These are phyloP conservation scores for Poecilia velifera DNA, from an alignment of 2,797 vertebrate genomes.

Conservation along the genomic window DNA sequence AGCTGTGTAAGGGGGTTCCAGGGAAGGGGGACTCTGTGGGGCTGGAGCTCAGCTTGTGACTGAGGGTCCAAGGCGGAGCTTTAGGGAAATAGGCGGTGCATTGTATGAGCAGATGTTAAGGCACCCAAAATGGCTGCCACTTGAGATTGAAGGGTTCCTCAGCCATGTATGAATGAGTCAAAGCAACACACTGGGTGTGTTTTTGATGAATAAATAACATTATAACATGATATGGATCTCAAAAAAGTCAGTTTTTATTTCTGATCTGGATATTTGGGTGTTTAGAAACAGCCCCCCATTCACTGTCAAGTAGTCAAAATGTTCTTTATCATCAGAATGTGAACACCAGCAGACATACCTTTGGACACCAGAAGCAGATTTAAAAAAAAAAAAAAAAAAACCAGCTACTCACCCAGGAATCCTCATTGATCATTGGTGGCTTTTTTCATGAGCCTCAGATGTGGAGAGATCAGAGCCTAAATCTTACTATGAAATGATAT, in stretches of 20 bases:
- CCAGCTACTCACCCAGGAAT: constrained; percentile 62
- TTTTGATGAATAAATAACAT: background rate
- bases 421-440: constrained; percentile 73
- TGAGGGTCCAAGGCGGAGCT: background rate
- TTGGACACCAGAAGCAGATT: constrained; percentile 67
- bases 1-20: background rate
- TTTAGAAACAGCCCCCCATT: constrained; percentile 41
- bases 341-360: constrained; percentile 51
- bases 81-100: background rate
- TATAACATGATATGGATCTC: background rate
- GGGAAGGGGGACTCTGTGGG: no score
- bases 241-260: constrained; percentile 16
- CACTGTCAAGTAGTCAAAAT: constrained; percentile 51
- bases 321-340: constrained; percentile 45
- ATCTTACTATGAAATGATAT: constrained; percentile 70
- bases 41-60: background rate
- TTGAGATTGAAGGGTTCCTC: background rate
- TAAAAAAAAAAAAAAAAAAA: background rate
- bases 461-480: constrained; percentile 70
- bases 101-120: background rate
- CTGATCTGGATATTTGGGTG: constrained; percentile 46
- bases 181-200: background rate
- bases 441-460: constrained; percentile 71
- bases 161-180: background rate
- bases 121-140: background rate